A percentile compares a stretch with the other conserved stretches of the same genome.
phyloP scores from a whole-genome alignment of 2,888 invertebrate species.

The Orthosia cruda region DNA sequence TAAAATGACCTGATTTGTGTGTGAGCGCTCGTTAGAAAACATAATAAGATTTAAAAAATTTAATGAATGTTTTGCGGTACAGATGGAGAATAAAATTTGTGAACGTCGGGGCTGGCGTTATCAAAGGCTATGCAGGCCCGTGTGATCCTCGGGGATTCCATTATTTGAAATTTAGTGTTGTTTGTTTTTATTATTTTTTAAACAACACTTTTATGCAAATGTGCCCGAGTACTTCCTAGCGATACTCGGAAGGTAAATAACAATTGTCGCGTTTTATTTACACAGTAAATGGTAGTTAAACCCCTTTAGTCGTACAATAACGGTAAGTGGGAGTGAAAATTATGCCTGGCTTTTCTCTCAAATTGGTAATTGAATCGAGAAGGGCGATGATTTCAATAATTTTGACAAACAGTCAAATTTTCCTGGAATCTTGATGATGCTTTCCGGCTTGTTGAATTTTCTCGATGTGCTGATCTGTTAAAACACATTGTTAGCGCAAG shows the following conservation, averaged over 20 bases:
- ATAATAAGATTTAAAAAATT: slow-evolving; percentile 80
- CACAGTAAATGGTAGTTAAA: slow-evolving; percentile 62
- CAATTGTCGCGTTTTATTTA: slow-evolving; percentile 62
- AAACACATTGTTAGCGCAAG: slow-evolving; percentile 73
- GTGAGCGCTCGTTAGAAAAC: slow-evolving; percentile 73
- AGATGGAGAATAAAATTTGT: slow-evolving; percentile 76
- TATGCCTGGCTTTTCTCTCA: slow-evolving; percentile 46
- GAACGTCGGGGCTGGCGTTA: slow-evolving; percentile 75
- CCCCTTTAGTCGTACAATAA: slow-evolving; percentile 46
- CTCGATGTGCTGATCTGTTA: slow-evolving; percentile 70
- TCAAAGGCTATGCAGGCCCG: slow-evolving; percentile 81
- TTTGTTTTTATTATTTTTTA: slow-evolving; percentile 76
- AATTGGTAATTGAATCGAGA: slow-evolving; percentile 65
- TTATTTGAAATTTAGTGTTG: slow-evolving; percentile 78
- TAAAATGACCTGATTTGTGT: slow-evolving; percentile 72
- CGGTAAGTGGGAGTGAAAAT: slow-evolving; percentile 36
- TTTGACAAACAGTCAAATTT: slow-evolving; percentile 70
- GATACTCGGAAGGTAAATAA: slow-evolving; percentile 62
- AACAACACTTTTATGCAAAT: slow-evolving; percentile 69
- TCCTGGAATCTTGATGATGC: slow-evolving; percentile 68
- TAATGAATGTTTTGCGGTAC: slow-evolving; percentile 76
- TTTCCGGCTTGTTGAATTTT: slow-evolving; percentile 73
- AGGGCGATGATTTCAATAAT: slow-evolving; percentile 65
- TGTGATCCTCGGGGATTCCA: slow-evolving; percentile 77
- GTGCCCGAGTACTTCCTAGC: slow-evolving; percentile 54